Conservation (phyloP, 2,888 invertebrate species). For the Rhimphoctona megacephalus region DNA sequence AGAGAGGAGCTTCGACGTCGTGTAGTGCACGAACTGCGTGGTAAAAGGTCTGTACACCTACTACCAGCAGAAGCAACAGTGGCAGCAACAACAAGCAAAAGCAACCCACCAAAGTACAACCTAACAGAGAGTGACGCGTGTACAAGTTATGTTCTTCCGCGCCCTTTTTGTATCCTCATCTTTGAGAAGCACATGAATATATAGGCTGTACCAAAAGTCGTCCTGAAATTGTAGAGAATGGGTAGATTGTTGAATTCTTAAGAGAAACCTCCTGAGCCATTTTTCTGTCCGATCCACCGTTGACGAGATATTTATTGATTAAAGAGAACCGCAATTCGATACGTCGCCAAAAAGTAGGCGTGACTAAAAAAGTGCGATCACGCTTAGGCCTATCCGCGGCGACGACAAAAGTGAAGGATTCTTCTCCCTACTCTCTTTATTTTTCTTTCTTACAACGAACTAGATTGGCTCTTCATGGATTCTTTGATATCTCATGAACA, state of each 20-base stretch:
- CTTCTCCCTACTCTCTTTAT: not conserved
- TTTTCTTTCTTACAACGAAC: not conserved
- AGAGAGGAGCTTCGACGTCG: slow-evolving; percentile 58
- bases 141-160: slow-evolving; percentile 58
- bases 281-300: not conserved
- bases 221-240: not conserved
- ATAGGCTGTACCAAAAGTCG: slow-evolving; percentile 11
- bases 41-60: slow-evolving; percentile 66
- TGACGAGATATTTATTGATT: not conserved
- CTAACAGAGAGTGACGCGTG: slow-evolving; percentile 54
- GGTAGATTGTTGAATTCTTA: not conserved
- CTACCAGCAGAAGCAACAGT: slow-evolving; percentile 56
- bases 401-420: not conserved
- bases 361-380: not conserved
- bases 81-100: slow-evolving; percentile 59
- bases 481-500: too few relatives aligned
- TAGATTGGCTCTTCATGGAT: too few relatives aligned
- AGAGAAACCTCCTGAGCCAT: not conserved
- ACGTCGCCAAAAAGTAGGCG: not conserved
- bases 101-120: slow-evolving; percentile 55
- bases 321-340: not conserved
- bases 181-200: not conserved
- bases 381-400: not conserved
- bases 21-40: slow-evolving; percentile 62
- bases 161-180: slow-evolving; percentile 48